Evolutionary conservation across 2,888 invertebrate genomes (phyloP).

Genomic region (Ormia ochracea): DNA sequence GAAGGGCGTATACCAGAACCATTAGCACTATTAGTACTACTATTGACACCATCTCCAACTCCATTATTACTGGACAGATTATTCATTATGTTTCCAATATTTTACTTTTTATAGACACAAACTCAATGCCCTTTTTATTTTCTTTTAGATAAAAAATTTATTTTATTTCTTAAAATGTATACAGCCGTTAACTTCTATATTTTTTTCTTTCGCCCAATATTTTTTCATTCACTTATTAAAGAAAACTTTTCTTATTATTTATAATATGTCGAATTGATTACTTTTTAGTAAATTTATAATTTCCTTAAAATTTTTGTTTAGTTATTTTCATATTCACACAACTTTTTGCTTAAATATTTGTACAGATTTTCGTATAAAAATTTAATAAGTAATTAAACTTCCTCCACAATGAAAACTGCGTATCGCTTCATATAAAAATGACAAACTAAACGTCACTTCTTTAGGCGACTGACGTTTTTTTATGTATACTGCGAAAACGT

Average conservation of each 20-base stretch:
- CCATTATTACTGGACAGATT: conserved; percentile 44
- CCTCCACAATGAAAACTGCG: conserved; percentile 54
- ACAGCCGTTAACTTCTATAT: conserved; percentile 35
- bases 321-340: conserved; percentile 19
- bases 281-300: background rate
- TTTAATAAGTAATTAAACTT: conserved; percentile 48
- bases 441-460: conserved; percentile 65
- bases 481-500: conserved; percentile 65
- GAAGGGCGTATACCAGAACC: conserved; percentile 62
- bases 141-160: conserved; percentile 4
- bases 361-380: conserved; percentile 40
- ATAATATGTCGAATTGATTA: conserved; percentile 8
- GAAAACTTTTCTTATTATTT: conserved; percentile 25
- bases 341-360: conserved; percentile 2
- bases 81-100: conserved; percentile 54
- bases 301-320: conserved; percentile 15
- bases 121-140: background rate
- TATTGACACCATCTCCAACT: conserved; percentile 46
- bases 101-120: conserved; percentile 12
- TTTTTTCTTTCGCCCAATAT: background rate
- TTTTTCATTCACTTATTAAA: conserved; percentile 22
- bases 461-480: conserved; percentile 59
- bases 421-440: conserved; percentile 56
- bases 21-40: conserved; percentile 47
- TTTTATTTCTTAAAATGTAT: background rate